phyloP scores from a whole-genome alignment of 2,113 vertebrate genomes.

The Calypte anna region DNA sequence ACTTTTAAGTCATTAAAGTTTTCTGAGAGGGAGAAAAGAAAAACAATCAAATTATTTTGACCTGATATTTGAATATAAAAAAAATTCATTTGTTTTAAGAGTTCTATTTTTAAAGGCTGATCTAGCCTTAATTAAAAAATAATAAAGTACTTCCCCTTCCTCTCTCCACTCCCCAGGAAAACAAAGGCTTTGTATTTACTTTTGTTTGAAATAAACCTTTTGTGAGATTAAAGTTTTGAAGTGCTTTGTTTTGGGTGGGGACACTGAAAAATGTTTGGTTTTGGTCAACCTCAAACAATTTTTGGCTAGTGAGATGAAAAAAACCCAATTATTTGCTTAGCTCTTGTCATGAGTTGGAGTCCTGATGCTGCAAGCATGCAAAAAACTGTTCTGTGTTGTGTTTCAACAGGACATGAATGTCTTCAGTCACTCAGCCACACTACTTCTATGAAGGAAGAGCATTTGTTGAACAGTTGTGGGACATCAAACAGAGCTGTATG shows the following conservation, averaged over 20 bases:
- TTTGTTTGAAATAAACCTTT: constrained; percentile 43
- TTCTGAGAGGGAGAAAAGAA: background rate
- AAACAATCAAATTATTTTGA: background rate
- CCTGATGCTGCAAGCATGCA: background rate
- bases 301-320: constrained; percentile 17
- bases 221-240: constrained; percentile 3
- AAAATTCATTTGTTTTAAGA: background rate
- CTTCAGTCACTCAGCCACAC: background rate
- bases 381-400: background rate
- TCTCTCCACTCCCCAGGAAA: constrained; percentile 13
- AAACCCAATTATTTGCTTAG: background rate
- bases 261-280: constrained; percentile 5
- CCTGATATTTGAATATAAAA: background rate
- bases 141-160: constrained; percentile 43
- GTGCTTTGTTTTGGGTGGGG: background rate
- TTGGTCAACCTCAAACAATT: constrained; percentile 2
- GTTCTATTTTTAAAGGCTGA: constrained; percentile 39
- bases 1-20: background rate
- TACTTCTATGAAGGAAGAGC: background rate
- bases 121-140: constrained; percentile 38
- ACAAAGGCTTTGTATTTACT: constrained; percentile 51
- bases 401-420: background rate
- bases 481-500: background rate
- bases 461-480: constrained; percentile 54
- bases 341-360: background rate